phyloP scores from a whole-genome alignment of 53 echinoderm and acorn worm genomes.

The Luidia sarsii region DNA sequence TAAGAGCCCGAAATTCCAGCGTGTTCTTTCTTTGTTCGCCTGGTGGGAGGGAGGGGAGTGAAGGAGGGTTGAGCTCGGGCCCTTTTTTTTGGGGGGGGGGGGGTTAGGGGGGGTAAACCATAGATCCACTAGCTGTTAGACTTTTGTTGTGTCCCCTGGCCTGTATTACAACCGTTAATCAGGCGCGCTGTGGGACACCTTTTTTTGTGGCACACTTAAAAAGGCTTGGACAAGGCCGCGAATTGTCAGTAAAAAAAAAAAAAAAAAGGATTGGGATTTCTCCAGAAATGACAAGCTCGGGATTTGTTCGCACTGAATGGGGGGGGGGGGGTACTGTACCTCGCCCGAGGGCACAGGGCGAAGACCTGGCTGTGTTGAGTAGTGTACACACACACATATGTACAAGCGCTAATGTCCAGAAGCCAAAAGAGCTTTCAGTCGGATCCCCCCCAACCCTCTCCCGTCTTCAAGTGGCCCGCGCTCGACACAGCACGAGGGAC shows the following conservation, averaged over 20 bases:
- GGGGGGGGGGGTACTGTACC: not conserved
- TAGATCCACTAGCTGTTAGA: too few relatives aligned
- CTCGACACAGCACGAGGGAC: too few relatives aligned
- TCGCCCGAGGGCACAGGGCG: constrained; percentile 20
- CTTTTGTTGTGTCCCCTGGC: not conserved
- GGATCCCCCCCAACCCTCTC: too few relatives aligned
- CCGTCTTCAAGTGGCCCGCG: too few relatives aligned
- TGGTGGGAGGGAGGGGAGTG: not conserved
- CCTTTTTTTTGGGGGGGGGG: too few relatives aligned
- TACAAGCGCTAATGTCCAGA: too few relatives aligned
- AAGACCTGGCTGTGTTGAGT: too few relatives aligned
- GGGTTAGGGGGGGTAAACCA: not conserved
- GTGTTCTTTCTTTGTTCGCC: constrained; percentile 7
- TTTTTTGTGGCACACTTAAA: not conserved
- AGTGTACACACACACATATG: too few relatives aligned
- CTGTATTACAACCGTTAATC: constrained; percentile 16
- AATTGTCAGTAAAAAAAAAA: not conserved
- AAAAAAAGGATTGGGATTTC: not conserved
- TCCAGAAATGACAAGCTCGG: not conserved
- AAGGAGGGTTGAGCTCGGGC: not conserved
- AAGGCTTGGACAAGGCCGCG: not conserved
- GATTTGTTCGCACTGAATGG: constrained; percentile 4
- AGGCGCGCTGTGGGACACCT: too few relatives aligned
- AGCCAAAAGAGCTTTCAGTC: too few relatives aligned
- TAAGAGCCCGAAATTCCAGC: constrained; percentile 8